phyloP scores from a whole-genome alignment of 2,888 invertebrate genomes.

The Stenchaetothrips biformis region DNA sequence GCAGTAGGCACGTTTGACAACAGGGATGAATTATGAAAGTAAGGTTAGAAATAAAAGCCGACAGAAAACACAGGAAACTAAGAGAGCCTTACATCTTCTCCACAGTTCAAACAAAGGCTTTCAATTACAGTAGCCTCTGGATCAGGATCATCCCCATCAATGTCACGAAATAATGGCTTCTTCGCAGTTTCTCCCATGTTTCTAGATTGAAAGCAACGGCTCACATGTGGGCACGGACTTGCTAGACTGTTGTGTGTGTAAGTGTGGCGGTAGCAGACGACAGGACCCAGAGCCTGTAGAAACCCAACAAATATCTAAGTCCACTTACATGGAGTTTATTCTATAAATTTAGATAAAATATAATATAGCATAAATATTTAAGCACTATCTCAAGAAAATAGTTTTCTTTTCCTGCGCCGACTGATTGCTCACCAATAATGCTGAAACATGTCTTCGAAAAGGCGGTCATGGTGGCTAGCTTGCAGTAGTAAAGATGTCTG shows the following conservation, averaged over 20 bases:
- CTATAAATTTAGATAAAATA: neutral
- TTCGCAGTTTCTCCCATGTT: conserved; percentile 35
- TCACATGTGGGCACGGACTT: neutral
- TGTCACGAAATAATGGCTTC: conserved; percentile 61
- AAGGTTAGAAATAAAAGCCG: conserved; percentile 26
- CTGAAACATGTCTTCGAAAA: no score
- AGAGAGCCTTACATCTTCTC: conserved; percentile 56
- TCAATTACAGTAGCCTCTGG: conserved; percentile 78
- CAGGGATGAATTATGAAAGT: neutral
- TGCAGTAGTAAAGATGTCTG: no score
- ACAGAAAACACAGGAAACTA: conserved; percentile 36
- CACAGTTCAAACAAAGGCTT: conserved; percentile 82
- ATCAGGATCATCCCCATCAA: conserved; percentile 66
- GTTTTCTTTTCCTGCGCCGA: neutral
- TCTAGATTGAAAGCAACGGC: neutral
- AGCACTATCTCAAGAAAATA: neutral
- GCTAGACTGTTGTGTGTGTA: neutral
- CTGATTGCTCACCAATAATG: no score
- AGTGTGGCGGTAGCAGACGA: neutral
- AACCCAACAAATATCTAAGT: neutral
- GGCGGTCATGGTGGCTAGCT: no score
- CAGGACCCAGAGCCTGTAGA: neutral
- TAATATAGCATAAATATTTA: neutral
- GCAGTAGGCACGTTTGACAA: neutral
- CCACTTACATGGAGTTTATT: neutral